Conservation (phyloP, 2,797 vertebrate species). For the Percopsis omiscomaycus region DNA sequence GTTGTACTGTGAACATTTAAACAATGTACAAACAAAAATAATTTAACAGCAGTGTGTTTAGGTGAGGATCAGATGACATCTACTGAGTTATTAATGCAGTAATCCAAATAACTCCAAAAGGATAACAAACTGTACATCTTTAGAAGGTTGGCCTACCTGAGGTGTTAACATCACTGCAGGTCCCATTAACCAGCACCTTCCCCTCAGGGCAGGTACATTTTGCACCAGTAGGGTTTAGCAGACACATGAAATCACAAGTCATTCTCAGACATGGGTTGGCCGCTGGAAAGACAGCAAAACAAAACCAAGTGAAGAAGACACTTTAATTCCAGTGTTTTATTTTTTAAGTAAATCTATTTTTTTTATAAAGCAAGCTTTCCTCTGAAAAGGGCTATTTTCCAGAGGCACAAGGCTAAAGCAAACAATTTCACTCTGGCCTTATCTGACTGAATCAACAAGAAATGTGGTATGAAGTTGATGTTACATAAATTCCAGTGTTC, state of each 20-base stretch:
- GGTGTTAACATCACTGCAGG: slow-evolving; percentile 85
- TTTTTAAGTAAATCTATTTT: too few relatives aligned
- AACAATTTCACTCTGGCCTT: slow-evolving; percentile 20
- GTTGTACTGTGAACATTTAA: too few relatives aligned
- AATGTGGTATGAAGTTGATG: slow-evolving; percentile 16
- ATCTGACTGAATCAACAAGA: slow-evolving; percentile 40
- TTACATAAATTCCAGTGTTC: neutral
- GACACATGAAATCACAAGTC: slow-evolving; percentile 94
- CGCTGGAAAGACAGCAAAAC: slow-evolving; percentile 68
- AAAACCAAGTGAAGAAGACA: neutral
- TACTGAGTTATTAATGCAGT: too few relatives aligned
- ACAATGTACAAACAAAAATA: too few relatives aligned
- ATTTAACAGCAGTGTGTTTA: too few relatives aligned
- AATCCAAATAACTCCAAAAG: too few relatives aligned
- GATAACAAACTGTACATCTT: neutral
- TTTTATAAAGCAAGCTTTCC: slow-evolving; percentile 4
- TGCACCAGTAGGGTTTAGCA: slow-evolving; percentile 92
- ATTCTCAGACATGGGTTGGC: slow-evolving; percentile 90
- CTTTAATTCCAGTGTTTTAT: too few relatives aligned
- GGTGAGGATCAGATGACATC: too few relatives aligned
- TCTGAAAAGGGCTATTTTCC: slow-evolving; percentile 38
- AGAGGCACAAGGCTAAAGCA: slow-evolving; percentile 22
- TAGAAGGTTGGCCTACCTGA: slow-evolving; percentile 75
- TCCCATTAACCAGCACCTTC: slow-evolving; percentile 89
- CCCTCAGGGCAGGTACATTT: slow-evolving; percentile 94